Percentiles rank a stretch among this genome's conserved stretches.
phyloP scores from a whole-genome alignment of 2,888 invertebrate species.

The Bimastos eiseni region DNA sequence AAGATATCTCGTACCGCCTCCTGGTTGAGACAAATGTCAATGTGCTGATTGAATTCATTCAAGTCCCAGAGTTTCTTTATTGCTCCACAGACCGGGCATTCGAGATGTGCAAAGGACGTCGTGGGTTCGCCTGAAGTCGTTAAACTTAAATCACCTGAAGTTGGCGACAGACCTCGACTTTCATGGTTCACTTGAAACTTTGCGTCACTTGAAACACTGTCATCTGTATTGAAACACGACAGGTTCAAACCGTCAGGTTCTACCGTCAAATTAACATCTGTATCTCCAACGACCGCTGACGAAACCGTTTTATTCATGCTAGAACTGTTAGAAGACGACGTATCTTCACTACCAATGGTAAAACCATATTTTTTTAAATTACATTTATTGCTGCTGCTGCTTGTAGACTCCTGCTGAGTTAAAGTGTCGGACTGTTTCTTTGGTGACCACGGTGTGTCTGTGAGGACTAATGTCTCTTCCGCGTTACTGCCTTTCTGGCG shows the following conservation, averaged over 20 bases:
- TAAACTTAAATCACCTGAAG: not conserved
- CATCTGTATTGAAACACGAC: not conserved
- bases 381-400: not conserved
- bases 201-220: not conserved
- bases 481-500: not conserved
- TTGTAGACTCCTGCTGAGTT: not conserved
- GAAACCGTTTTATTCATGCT: not conserved
- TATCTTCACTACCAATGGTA: not conserved
- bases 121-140: not conserved
- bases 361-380: not conserved
- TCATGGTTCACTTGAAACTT: too few species aligned
- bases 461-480: not conserved
- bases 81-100: conserved; percentile 54
- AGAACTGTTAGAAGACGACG: not conserved
- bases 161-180: not conserved
- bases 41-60: conserved; percentile 52
- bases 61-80: conserved; percentile 47
- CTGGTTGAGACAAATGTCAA: conserved; percentile 54
- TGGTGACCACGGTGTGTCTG: not conserved
- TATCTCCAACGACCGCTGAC: not conserved
- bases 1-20: conserved; percentile 51
- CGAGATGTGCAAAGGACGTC: not conserved
- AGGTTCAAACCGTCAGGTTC: too few species aligned
- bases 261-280: not conserved
- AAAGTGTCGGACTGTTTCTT: not conserved